Percentiles rank a stretch among this genome's conserved stretches.
phyloP scores from a whole-genome alignment of 2,797 vertebrate species.

The Rhabdophis nuchalis region DNA sequence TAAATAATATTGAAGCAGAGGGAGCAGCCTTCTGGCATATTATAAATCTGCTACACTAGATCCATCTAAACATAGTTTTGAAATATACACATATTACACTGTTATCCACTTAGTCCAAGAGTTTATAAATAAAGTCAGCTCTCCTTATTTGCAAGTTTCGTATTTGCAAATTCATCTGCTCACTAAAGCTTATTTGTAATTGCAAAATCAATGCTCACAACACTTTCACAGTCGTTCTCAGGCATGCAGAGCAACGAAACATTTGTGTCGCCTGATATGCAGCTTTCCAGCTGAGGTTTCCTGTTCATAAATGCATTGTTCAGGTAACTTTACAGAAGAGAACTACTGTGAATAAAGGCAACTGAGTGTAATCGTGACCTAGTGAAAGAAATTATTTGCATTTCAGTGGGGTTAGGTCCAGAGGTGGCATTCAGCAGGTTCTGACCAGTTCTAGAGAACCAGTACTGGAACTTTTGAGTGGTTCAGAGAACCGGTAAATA shows the following conservation, averaged over 20 bases:
- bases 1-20: neutral
- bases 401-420: no score
- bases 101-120: neutral
- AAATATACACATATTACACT: neutral
- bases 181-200: neutral
- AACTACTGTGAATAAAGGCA: neutral
- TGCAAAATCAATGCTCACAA: neutral
- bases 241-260: neutral
- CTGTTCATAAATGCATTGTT: neutral
- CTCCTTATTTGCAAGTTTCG: neutral
- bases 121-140: neutral
- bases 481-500: no score
- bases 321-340: neutral
- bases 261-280: neutral
- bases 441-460: no score
- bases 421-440: no score
- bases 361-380: neutral
- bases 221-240: neutral
- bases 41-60: neutral
- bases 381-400: no score
- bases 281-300: neutral
- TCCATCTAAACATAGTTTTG: neutral
- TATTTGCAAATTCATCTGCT: neutral
- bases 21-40: neutral
- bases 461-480: no score